Base-by-base conservation (phyloP, 2,797 vertebrate genomes). In the Phrynocephalus vlangalii region DNA sequence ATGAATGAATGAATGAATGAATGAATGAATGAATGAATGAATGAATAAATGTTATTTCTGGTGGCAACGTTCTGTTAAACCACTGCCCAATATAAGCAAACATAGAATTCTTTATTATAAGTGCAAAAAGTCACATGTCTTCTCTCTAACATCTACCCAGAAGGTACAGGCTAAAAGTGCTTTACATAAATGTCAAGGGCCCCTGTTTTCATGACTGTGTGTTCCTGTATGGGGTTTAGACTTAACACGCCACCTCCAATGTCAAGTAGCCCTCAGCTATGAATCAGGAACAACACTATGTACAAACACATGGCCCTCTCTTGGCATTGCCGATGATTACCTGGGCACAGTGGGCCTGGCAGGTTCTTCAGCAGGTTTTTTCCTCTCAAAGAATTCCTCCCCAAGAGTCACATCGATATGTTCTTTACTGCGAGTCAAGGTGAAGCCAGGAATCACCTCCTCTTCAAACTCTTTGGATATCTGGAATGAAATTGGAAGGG, bases 381-480 rank as follows among this genome's bases (percentile, higher is more conserved):
- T 89, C 79, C 66, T 78, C 30, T 22, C 86, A 87, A 94, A 96
- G 86, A 94, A 91, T 50, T 94, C 91, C 22, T 96, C 95, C 24
- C 94, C 94, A 78, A 96, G 87, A 10, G 84, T 91, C 73, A 96
- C 92, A 0, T 89, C 91, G 87, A 96, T 92, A 83, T 90, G 92
- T 26, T 95, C 92, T 44, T 87, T 93, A 83, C 86, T 94, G 80
- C 83, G 92, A 85, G 88, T 1, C 16, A 95, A 87, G n/a, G 75
- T 84, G 81, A 95, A 96, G 71, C 95, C 95, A 73, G 96, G 94
- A 28, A 91, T 94, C 60, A 97, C 85, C 0, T 94, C 70, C 7
- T 86, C 56, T 70, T 95, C 91, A 73, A 92, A 88, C 44, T 95
- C 93, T 26, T 52, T 68, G 9, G 79, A 78, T 85, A 72, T 82